phyloP scores from a whole-genome alignment of 2,113 vertebrate species.

The Malaclemys terrapin region DNA sequence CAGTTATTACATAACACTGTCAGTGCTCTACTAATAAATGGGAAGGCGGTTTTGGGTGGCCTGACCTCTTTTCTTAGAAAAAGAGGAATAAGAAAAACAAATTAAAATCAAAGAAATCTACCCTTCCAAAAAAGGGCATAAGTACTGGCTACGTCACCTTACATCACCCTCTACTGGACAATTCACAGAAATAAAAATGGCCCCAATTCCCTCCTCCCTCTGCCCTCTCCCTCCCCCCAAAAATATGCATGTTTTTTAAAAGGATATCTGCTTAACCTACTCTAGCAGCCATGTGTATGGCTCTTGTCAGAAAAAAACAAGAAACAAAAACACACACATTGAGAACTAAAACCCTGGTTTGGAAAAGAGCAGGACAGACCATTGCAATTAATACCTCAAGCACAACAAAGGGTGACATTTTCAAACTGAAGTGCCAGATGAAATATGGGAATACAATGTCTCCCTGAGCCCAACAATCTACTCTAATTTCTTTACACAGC shows the following conservation, averaged over 20 bases:
- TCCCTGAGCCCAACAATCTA: not conserved
- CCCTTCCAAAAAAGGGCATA: not conserved
- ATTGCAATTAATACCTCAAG: slow-evolving; percentile 1
- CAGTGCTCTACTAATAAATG: not conserved
- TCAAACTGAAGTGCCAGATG: not conserved
- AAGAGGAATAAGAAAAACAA: not conserved
- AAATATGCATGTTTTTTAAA: not conserved
- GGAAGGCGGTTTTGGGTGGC: not conserved
- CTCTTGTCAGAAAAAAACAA: not conserved
- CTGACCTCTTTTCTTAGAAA: not conserved
- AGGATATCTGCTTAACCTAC: not conserved
- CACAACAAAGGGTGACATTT: slow-evolving; percentile 4
- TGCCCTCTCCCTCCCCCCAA: not conserved
- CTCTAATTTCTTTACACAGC: not conserved
- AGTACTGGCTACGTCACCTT: not conserved
- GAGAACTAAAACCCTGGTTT: not conserved
- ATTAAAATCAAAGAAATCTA: not conserved
- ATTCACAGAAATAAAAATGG: not conserved
- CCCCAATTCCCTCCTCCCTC: not conserved
- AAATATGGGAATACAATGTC: slow-evolving; percentile 12
- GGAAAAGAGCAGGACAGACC: not conserved
- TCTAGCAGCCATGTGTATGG: slow-evolving; percentile 13
- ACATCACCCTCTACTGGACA: not conserved
- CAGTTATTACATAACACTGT: not conserved
- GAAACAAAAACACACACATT: not conserved